Evolutionary conservation across 2,113 vertebrate species (phyloP).

Genomic region (Cettia cetti): DNA sequence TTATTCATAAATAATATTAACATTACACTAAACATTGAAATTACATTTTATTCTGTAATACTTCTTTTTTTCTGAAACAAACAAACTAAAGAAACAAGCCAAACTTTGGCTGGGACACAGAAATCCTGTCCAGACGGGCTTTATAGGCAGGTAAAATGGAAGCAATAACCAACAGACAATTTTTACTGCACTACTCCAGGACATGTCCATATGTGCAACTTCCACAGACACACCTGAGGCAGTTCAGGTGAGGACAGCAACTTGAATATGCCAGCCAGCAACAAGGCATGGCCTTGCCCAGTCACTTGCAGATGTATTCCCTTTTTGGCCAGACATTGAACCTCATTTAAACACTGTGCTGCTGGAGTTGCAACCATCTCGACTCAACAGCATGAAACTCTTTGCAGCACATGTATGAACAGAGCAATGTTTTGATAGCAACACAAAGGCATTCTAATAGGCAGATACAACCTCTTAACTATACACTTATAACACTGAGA

Average conservation of each 20-base stretch:
- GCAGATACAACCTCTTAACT: neutral
- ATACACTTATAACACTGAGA: neutral
- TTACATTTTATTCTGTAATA: neutral
- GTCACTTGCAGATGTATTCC: neutral
- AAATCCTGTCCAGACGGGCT: neutral
- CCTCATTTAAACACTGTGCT: neutral
- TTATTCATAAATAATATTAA: neutral
- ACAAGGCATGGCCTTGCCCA: neutral
- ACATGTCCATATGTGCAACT: neutral
- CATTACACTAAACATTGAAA: neutral
- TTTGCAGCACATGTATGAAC: accelerated
- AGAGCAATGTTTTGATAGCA: neutral
- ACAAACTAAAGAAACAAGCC: neutral
- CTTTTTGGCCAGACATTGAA: neutral
- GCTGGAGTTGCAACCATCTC: neutral
- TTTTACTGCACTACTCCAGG: neutral
- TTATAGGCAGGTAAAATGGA: neutral
- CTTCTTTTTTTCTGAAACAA: neutral
- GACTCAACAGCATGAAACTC: neutral
- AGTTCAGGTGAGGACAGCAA: neutral
- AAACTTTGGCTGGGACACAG: neutral
- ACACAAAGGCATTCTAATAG: neutral
- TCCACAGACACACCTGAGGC: neutral
- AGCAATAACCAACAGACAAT: neutral
- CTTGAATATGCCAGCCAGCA: neutral